phyloP scores from a whole-genome alignment of 2,888 invertebrate genomes.

The Periphyllus acericola region DNA sequence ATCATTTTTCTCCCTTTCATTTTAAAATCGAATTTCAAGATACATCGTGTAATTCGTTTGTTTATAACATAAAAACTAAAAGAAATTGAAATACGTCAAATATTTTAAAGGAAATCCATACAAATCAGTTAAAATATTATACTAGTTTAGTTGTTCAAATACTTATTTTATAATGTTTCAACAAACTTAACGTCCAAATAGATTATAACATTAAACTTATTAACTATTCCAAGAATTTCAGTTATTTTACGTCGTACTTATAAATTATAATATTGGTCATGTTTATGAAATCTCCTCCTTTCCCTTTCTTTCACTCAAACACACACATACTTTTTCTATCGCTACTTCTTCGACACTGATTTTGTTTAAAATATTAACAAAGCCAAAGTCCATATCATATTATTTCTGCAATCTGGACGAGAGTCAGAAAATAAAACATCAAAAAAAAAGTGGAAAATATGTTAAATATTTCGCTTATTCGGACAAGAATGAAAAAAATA shows the following conservation, averaged over 20 bases:
- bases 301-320: too few species aligned
- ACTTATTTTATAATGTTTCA: too few species aligned
- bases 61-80: too few species aligned
- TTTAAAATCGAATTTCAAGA: too few species aligned
- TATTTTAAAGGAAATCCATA: too few species aligned
- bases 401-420: background rate
- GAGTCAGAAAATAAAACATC: background rate
- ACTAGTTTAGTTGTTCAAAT: too few species aligned
- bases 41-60: too few species aligned
- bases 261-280: background rate
- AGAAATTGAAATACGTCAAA: too few species aligned
- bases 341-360: background rate
- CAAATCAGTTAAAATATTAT: too few species aligned
- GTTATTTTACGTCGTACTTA: slow-evolving; percentile 5
- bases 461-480: background rate
- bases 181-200: too few species aligned
- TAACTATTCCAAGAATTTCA: background rate
- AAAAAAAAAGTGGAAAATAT: background rate
- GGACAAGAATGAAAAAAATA: slow-evolving; percentile 11
- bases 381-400: background rate
- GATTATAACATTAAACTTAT: too few species aligned
- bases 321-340: background rate
- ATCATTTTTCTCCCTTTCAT: too few species aligned
- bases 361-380: slow-evolving; percentile 35
- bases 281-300: background rate